Percentiles rank a stretch among this genome's conserved stretches.
Evolutionary conservation across 2,113 vertebrate species (phyloP).

Genomic region (Ammospiza nelsoni): DNA sequence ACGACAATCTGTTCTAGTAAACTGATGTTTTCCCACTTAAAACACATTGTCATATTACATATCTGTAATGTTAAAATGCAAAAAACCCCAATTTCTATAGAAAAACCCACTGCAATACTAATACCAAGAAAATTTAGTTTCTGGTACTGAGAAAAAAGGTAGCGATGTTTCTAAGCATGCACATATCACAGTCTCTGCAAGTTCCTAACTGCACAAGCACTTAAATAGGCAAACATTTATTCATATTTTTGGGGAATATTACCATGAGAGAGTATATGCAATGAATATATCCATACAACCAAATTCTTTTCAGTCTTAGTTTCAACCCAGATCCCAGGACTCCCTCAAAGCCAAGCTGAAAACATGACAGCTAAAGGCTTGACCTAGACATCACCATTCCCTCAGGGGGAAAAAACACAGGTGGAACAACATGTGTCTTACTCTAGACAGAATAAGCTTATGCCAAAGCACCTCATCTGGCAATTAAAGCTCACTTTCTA

Average conservation of each 20-base stretch:
- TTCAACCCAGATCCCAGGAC: neutral
- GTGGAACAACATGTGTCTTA: neutral
- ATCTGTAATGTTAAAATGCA: neutral
- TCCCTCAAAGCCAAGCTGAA: neutral
- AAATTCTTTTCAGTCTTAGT: neutral
- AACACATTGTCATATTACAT: neutral
- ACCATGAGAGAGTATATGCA: neutral
- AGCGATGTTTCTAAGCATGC: neutral
- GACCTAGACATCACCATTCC: neutral
- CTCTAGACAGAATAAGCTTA: neutral
- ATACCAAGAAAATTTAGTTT: neutral
- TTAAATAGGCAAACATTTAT: neutral
- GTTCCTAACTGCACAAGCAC: neutral
- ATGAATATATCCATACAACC: neutral
- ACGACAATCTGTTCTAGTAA: neutral
- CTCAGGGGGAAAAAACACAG: neutral
- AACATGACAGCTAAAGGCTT: neutral
- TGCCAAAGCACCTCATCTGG: neutral
- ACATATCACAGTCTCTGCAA: neutral
- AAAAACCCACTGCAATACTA: neutral
- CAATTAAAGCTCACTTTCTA: neutral
- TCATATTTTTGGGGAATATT: neutral
- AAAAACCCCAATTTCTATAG: accelerated
- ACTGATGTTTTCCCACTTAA: neutral
- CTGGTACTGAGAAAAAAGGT: neutral